Conservation (phyloP, 2,113 vertebrate species). For the Pygoscelis adeliae region DNA sequence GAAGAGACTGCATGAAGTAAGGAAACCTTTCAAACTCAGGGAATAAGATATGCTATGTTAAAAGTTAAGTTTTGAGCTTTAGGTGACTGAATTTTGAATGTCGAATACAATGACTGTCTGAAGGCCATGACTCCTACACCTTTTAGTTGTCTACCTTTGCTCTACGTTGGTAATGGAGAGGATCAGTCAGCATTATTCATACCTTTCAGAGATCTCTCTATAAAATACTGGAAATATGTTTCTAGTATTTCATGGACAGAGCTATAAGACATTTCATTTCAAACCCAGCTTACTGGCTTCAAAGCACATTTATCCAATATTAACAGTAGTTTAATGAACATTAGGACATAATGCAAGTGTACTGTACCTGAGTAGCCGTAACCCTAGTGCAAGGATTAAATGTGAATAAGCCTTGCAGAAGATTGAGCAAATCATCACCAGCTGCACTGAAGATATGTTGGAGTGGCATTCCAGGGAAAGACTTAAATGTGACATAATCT, state of each 20-base stretch:
- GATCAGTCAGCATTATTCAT: neutral
- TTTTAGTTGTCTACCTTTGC: neutral
- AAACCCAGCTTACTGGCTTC: neutral
- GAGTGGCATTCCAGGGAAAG: slow-evolving; percentile 90
- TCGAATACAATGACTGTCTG: neutral
- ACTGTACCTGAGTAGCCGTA: slow-evolving; percentile 89
- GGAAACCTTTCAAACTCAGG: neutral
- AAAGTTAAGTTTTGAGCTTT: neutral
- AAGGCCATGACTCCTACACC: neutral
- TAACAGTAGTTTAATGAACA: neutral
- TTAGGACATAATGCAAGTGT: neutral
- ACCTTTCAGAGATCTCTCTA: neutral
- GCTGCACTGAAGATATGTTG: slow-evolving; percentile 97
- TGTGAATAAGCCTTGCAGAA: slow-evolving; percentile 90
- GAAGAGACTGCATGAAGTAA: neutral
- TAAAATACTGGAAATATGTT: neutral
- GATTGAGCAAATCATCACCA: slow-evolving; percentile 89
- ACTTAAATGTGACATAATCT: slow-evolving; percentile 94
- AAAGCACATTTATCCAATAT: neutral
- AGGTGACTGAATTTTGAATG: neutral
- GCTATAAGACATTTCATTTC: neutral
- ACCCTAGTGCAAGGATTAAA: slow-evolving; percentile 89
- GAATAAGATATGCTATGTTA: neutral
- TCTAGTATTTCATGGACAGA: neutral
- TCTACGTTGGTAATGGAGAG: neutral